Evolutionary conservation across 2,888 invertebrate species (phyloP).

Genomic region (Margaritifera margaritifera): DNA sequence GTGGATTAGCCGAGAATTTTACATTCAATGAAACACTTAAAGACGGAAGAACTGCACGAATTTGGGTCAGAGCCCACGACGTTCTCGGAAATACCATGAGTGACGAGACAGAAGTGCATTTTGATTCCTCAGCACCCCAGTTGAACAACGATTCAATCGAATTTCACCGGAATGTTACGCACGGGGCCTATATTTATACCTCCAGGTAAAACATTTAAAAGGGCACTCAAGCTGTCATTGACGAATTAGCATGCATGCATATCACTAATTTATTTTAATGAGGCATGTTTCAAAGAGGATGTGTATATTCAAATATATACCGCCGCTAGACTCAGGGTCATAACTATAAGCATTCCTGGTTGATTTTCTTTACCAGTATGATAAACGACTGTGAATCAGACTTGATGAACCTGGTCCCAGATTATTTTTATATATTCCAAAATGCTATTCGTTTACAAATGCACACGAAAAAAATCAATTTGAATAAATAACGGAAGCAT

Average conservation of each 20-base stretch:
- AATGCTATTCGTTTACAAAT: no score
- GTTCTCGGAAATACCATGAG: conserved; percentile 19
- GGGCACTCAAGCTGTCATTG: neutral
- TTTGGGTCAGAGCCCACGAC: conserved; percentile 23
- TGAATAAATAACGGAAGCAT: no score
- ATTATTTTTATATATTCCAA: no score
- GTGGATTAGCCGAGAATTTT: conserved; percentile 9
- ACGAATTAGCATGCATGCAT: neutral
- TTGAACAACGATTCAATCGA: neutral
- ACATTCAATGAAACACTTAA: neutral
- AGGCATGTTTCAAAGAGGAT: no score
- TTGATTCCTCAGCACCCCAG: conserved; percentile 21
- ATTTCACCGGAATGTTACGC: conserved; percentile 1
- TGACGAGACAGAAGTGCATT: conserved; percentile 20
- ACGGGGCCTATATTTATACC: conserved; percentile 13
- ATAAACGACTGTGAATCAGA: no score
- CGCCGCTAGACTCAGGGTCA: no score
- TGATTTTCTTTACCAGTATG: no score
- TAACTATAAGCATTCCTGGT: no score
- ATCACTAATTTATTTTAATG: neutral
- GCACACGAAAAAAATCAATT: no score
- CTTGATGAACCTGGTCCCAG: no score
- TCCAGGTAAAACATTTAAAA: conserved; percentile 8
- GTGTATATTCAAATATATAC: no score
- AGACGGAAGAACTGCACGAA: conserved; percentile 14